Conservation (phyloP, 2,888 invertebrate species). For the Athrips mouffetella region DNA sequence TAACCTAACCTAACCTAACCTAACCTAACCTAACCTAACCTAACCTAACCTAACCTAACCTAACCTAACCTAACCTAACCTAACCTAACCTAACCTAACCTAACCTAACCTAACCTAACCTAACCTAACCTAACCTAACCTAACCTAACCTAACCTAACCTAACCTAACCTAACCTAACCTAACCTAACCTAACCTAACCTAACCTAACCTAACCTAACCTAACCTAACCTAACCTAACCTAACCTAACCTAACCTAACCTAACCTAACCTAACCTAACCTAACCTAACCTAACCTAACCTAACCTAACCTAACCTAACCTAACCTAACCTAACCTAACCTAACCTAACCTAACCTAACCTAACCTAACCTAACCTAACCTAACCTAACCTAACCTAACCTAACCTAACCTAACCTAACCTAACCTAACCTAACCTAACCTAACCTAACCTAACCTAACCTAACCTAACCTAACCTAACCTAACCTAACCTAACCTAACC, state of each 20-base stretch:
- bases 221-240: slow-evolving; percentile 10
- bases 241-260: slow-evolving; percentile 10
- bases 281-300: too few species aligned
- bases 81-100: slow-evolving; percentile 5
- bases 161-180: slow-evolving; percentile 10
- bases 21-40: slow-evolving; percentile 9
- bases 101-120: background rate
- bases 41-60: slow-evolving; percentile 8
- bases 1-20: slow-evolving; percentile 9
- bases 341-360: too few species aligned
- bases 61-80: slow-evolving; percentile 8
- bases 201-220: slow-evolving; percentile 10
- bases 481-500: too few species aligned
- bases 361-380: too few species aligned
- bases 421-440: too few species aligned
- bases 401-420: too few species aligned
- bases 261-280: too few species aligned
- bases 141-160: slow-evolving; percentile 10
- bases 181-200: slow-evolving; percentile 10
- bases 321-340: too few species aligned
- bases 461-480: too few species aligned
- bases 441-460: too few species aligned
- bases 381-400: too few species aligned
- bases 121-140: slow-evolving; percentile 10
- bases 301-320: too few species aligned